phyloP scores from a whole-genome alignment of 2,797 vertebrate genomes.

The Sebastes hopkinsi region DNA sequence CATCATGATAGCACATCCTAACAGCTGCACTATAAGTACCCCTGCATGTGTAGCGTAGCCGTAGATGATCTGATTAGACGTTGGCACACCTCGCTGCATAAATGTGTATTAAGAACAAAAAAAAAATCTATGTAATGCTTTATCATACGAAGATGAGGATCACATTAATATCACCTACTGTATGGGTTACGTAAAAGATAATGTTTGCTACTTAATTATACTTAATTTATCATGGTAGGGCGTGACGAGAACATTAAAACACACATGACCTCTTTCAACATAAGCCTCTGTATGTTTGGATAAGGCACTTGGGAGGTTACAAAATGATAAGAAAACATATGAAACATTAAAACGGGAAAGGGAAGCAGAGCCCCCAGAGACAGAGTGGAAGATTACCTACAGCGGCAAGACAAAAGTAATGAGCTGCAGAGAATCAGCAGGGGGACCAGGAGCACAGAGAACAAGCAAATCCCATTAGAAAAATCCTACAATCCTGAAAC shows the following conservation, averaged over 20 bases:
- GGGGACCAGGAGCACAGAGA: slow-evolving; percentile 11
- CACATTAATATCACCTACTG: background rate
- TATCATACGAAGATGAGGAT: slow-evolving; percentile 1
- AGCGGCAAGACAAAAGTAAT: slow-evolving; percentile 60
- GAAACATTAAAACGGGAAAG: slow-evolving; percentile 38
- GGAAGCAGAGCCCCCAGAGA: slow-evolving; percentile 36
- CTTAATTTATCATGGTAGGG: background rate
- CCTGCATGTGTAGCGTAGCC: background rate
- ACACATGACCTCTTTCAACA: background rate
- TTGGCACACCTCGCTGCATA: background rate
- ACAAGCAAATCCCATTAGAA: slow-evolving; percentile 37
- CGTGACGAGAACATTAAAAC: slow-evolving; percentile 7
- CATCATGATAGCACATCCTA: background rate
- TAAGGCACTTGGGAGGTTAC: slow-evolving; percentile 11
- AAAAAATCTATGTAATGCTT: background rate
- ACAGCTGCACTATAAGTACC: background rate
- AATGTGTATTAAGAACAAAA: background rate
- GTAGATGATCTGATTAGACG: background rate
- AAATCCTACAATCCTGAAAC: slow-evolving; percentile 31
- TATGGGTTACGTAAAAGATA: background rate
- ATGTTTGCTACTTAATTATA: slow-evolving; percentile 10
- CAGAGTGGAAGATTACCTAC: slow-evolving; percentile 52
- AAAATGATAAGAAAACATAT: slow-evolving; percentile 35
- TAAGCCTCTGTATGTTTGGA: background rate
- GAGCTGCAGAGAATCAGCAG: slow-evolving; percentile 46